A percentile compares a stretch with the other conserved stretches of the same genome.
Conservation (phyloP, 2,113 vertebrate species). For the Xiphophorus maculatus region DNA sequence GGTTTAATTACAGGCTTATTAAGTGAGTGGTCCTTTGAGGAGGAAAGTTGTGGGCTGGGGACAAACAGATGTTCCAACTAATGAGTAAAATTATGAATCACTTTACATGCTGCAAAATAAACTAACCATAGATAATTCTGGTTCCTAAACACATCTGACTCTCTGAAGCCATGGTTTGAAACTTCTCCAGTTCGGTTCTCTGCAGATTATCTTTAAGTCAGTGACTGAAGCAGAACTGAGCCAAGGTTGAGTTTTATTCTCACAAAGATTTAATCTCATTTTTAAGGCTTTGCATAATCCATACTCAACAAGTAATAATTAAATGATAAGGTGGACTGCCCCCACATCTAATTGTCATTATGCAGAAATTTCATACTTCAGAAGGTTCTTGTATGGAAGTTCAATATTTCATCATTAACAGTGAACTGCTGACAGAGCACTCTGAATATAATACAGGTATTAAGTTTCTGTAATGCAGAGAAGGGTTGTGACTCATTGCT, state of each 20-base stretch:
- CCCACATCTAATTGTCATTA: slow-evolving; percentile 38
- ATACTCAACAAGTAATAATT: slow-evolving; percentile 44
- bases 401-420: slow-evolving; percentile 60
- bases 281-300: slow-evolving; percentile 54
- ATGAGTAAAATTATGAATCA: slow-evolving; percentile 45
- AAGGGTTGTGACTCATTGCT: slow-evolving; percentile 13
- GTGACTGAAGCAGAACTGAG: neutral
- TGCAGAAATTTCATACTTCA: slow-evolving; percentile 48
- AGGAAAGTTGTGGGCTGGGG: slow-evolving; percentile 30
- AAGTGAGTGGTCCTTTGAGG: slow-evolving; percentile 51
- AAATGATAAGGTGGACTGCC: slow-evolving; percentile 19
- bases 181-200: neutral
- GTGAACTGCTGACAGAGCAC: slow-evolving; percentile 20
- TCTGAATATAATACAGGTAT: slow-evolving; percentile 34
- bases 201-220: slow-evolving; percentile 3
- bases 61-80: slow-evolving; percentile 50
- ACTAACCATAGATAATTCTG: slow-evolving; percentile 13
- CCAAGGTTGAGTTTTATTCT: slow-evolving; percentile 23
- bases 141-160: slow-evolving; percentile 14
- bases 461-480: slow-evolving; percentile 38
- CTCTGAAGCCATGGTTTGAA: neutral
- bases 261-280: slow-evolving; percentile 40
- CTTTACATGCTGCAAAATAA: slow-evolving; percentile 19
- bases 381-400: slow-evolving; percentile 35
- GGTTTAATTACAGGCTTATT: slow-evolving; percentile 67